Percentiles rank a stretch among this genome's conserved stretches.
These are phyloP conservation scores for Tinamus major DNA, from an alignment of 2,797 vertebrate species.

Conservation along the genomic window DNA sequence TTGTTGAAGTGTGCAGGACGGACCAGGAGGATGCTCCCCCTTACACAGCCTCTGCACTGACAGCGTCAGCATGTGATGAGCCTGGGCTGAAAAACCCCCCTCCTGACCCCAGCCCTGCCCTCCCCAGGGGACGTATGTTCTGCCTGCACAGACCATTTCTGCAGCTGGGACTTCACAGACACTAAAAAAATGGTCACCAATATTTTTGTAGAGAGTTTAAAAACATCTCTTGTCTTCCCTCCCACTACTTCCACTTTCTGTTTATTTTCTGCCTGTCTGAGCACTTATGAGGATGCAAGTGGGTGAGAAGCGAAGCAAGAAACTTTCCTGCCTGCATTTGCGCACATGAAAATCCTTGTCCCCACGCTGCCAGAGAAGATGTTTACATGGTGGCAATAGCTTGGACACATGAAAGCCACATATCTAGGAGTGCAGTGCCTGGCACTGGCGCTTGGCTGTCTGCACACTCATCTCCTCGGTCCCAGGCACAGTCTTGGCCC, in stretches of 20 bases:
- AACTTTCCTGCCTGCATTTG: not conserved
- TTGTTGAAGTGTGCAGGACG: not conserved
- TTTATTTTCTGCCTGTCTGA: not conserved
- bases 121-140: not conserved
- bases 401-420: not conserved
- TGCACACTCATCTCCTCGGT: not conserved
- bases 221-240: not conserved
- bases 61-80: not conserved
- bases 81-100: not conserved
- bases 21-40: not conserved
- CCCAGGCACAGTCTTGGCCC: not conserved
- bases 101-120: rapidly evolving
- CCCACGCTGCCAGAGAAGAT: not conserved
- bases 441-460: not conserved
- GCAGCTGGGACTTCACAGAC: not conserved
- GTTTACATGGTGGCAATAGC: not conserved
- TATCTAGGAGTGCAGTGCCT: not conserved
- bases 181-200: not conserved
- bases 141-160: not conserved
- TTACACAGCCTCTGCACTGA: not conserved
- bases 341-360: not conserved
- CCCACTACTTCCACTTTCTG: not conserved
- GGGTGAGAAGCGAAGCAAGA: not conserved
- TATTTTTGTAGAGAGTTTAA: not conserved
- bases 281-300: not conserved